Percentiles rank a stretch among this genome's conserved stretches.
Evolutionary conservation across 2,113 vertebrate genomes (phyloP).

Genomic region (Kryptolebias marmoratus): DNA sequence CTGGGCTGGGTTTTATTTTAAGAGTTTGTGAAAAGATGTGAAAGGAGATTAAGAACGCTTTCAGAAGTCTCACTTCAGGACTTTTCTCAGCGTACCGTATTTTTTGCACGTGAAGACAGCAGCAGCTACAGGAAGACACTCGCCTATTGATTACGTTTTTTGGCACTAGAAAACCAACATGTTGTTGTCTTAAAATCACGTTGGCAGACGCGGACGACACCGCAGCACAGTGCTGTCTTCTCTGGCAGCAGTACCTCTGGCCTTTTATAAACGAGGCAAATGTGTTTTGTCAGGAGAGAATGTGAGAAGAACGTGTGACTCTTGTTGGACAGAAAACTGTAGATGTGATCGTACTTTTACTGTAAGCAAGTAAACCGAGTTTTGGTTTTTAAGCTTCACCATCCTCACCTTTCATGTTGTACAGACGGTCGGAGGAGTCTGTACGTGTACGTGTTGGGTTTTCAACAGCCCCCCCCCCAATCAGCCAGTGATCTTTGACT

Average conservation of each 20-base stretch:
- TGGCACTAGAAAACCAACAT: neutral
- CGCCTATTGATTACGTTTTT: neutral
- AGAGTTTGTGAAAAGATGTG: neutral
- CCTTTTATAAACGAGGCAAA: neutral
- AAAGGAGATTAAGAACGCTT: slow-evolving; percentile 1
- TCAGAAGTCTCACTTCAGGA: slow-evolving; percentile 10
- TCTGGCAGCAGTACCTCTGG: neutral
- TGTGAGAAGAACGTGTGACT: neutral
- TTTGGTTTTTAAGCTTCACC: neutral
- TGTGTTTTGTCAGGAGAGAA: neutral
- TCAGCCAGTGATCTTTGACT: slow-evolving; percentile 64
- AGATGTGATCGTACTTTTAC: neutral
- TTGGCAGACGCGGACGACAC: neutral
- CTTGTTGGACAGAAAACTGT: neutral
- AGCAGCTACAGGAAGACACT: neutral
- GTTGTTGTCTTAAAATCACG: neutral
- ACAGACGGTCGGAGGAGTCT: neutral
- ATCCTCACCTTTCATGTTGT: neutral
- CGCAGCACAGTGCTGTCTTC: neutral
- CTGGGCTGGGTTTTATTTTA: neutral
- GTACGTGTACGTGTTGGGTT: slow-evolving; percentile 1
- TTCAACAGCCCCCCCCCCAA: slow-evolving; percentile 51
- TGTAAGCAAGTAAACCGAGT: neutral
- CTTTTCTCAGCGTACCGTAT: neutral
- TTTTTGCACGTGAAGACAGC: neutral